A percentile compares a stretch with the other conserved stretches of the same genome.
phyloP scores from a whole-genome alignment of 2,888 invertebrate genomes.

The Chrysotoxum bicinctum region DNA sequence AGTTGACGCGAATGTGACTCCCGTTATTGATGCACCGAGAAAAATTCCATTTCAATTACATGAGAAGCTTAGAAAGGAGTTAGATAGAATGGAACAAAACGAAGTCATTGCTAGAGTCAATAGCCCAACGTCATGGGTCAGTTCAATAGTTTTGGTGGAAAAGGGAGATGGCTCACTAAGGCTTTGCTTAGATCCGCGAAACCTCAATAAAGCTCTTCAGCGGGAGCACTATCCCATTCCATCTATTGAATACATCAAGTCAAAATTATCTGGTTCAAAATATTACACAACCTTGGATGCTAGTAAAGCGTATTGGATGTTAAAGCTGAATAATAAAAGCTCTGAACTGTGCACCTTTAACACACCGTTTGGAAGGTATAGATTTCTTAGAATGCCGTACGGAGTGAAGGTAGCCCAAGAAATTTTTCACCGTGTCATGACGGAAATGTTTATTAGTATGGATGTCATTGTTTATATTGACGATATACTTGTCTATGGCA shows the following conservation, averaged over 20 bases:
- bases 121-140: too few relatives aligned
- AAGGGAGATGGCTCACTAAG: too few relatives aligned
- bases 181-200: too few relatives aligned
- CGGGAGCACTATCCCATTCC: too few relatives aligned
- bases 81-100: too few relatives aligned
- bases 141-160: too few relatives aligned
- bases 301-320: constrained; percentile 34
- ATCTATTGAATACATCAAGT: neutral
- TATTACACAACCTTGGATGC: constrained; percentile 26
- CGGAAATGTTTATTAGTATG: constrained; percentile 29
- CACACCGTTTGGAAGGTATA: constrained; percentile 72
- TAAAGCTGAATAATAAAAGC: constrained; percentile 17
- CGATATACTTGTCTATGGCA: constrained; percentile 22
- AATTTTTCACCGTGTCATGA: constrained; percentile 73
- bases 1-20: too few relatives aligned
- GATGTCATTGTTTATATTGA: constrained; percentile 51
- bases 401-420: constrained; percentile 74
- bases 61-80: too few relatives aligned
- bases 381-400: constrained; percentile 71
- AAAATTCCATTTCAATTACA: too few relatives aligned
- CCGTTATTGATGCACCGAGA: too few relatives aligned
- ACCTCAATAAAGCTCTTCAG: too few relatives aligned
- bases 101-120: too few relatives aligned
- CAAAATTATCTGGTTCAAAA: constrained; percentile 19
- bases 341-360: constrained; percentile 29